phyloP scores from a whole-genome alignment of 2,113 vertebrate genomes.

The Dendropsophus ebraccatus region DNA sequence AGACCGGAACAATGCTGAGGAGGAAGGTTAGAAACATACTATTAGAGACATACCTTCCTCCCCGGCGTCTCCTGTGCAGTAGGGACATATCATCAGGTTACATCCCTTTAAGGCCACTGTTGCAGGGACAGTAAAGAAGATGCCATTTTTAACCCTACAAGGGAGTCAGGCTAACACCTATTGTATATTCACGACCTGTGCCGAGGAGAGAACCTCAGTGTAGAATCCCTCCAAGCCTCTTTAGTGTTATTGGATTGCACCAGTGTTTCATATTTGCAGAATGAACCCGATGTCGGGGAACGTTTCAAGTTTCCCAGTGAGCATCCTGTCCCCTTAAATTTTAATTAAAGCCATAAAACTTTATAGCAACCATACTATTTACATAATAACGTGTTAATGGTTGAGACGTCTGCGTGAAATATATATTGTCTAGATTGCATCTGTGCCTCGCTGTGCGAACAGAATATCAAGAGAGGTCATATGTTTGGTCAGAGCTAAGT shows the following conservation, averaged over 20 bases:
- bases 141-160: too few species aligned
- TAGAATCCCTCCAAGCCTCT: not conserved
- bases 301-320: conserved; percentile 23
- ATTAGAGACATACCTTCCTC: too few species aligned
- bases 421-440: conserved; percentile 59
- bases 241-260: too few species aligned
- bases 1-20: too few species aligned
- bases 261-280: not conserved
- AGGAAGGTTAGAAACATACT: too few species aligned
- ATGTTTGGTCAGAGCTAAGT: conserved; percentile 58
- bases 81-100: too few species aligned
- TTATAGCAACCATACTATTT: conserved; percentile 57
- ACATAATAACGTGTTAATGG: conserved; percentile 61
- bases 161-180: not conserved
- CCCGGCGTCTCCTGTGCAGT: too few species aligned
- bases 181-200: not conserved
- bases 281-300: not conserved
- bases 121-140: not conserved
- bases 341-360: conserved; percentile 59
- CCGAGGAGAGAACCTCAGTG: not conserved
- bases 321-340: conserved; percentile 36
- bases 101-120: not conserved
- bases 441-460: conserved; percentile 34
- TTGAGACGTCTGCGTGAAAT: conserved; percentile 53
- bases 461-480: conserved; percentile 59